phyloP scores from a whole-genome alignment of 1,140 invertebrate species.

The Neelides sp. region DNA sequence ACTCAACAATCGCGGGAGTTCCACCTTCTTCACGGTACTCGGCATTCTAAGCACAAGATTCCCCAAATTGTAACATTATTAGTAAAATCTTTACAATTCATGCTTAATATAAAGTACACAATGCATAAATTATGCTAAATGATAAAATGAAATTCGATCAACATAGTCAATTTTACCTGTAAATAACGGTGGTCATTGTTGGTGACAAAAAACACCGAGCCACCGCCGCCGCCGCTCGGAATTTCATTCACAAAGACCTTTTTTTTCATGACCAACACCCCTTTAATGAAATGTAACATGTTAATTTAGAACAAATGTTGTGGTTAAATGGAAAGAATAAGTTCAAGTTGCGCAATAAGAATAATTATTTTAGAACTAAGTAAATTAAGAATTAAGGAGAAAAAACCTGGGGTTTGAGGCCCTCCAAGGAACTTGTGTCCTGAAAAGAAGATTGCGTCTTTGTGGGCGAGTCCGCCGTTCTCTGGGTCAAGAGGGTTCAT shows the following conservation, averaged over 20 bases:
- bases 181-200: conserved; percentile 43
- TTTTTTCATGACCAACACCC: conserved; percentile 55
- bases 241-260: conserved; percentile 44
- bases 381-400: too few relatives aligned
- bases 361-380: too few relatives aligned
- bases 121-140: not conserved
- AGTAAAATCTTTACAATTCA: not conserved
- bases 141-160: not conserved
- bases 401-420: conserved; percentile 63
- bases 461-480: conserved; percentile 56
- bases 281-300: too few relatives aligned
- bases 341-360: too few relatives aligned
- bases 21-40: conserved; percentile 72
- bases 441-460: conserved; percentile 83
- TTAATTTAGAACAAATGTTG: too few relatives aligned
- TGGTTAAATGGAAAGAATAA: too few relatives aligned
- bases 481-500: conserved; percentile 68
- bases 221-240: conserved; percentile 46
- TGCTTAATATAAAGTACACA: conserved; percentile 4
- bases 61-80: conserved; percentile 5
- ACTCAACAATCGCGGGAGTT: conserved; percentile 67
- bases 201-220: conserved; percentile 50
- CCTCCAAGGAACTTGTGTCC: conserved; percentile 85
- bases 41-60: conserved; percentile 38
- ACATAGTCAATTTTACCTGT: conserved; percentile 33